Conservation (phyloP, 2,113 vertebrate species). For the Thalassoma bifasciatum region DNA sequence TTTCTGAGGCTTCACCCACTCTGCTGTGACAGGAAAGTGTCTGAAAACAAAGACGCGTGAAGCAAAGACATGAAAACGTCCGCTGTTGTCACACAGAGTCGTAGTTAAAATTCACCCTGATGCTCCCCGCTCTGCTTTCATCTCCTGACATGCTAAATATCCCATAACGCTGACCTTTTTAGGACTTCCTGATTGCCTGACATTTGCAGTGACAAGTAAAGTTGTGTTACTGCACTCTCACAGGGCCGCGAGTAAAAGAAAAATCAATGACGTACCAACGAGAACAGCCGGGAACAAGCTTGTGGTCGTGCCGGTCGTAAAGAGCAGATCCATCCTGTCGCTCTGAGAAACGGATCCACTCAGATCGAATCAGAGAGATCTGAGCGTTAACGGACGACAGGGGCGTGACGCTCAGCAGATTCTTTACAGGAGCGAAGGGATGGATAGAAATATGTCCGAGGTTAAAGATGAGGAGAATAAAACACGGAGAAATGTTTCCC, state of each 20-base stretch:
- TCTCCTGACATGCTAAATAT: conserved; percentile 74
- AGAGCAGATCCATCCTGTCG: conserved; percentile 21
- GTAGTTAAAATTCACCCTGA: conserved; percentile 1
- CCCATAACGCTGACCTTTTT: conserved; percentile 77
- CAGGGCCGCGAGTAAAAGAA: conserved; percentile 44
- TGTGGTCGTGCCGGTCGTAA: conserved; percentile 3
- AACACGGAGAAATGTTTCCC: background rate
- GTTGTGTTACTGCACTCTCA: conserved; percentile 52
- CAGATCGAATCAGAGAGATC: conserved; percentile 3
- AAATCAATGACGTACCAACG: conserved; percentile 58
- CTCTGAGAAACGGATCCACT: no score
- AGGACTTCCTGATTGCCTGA: conserved; percentile 67
- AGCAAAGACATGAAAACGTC: no score
- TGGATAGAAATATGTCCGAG: background rate
- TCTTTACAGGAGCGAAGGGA: background rate
- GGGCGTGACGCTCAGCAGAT: background rate
- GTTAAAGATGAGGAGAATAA: background rate
- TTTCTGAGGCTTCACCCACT: no score
- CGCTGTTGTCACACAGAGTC: no score
- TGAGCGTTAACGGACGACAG: background rate
- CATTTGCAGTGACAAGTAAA: conserved; percentile 77
- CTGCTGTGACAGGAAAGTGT: no score
- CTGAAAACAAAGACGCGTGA: no score
- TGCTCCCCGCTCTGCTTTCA: conserved; percentile 47
- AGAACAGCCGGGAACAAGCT: conserved; percentile 25